These are phyloP conservation scores for Itoplectis maculator DNA, from an alignment of 2,888 invertebrate species.

Conservation along the genomic window DNA sequence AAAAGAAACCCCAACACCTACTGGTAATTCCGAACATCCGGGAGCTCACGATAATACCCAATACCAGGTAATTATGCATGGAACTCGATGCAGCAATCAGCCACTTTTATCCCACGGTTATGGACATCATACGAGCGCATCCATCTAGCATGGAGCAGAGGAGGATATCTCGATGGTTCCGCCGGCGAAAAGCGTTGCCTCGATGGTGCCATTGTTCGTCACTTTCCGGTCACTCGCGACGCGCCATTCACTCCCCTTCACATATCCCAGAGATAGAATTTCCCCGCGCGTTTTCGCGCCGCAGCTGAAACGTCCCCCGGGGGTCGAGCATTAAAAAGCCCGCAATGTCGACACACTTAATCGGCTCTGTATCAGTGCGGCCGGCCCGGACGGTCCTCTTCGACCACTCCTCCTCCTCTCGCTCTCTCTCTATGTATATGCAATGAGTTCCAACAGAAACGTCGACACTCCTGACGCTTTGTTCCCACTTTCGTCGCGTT, in stretches of 20 bases:
- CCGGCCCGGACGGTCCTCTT: slow-evolving; percentile 12
- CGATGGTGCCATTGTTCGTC: slow-evolving; percentile 32
- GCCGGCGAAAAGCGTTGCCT: slow-evolving; percentile 5
- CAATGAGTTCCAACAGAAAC: slow-evolving; percentile 42
- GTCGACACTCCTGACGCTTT: slow-evolving; percentile 32
- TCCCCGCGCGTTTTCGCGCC: not conserved
- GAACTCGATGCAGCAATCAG: not conserved
- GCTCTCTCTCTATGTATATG: not conserved
- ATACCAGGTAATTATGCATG: not conserved
- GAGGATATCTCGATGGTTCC: not conserved
- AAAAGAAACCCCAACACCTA: no score
- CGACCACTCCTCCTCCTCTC: slow-evolving; percentile 9
- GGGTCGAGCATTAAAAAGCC: slow-evolving; percentile 19
- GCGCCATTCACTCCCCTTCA: slow-evolving; percentile 2
- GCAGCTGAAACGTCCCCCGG: slow-evolving; percentile 6
- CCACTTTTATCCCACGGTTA: slow-evolving; percentile 19
- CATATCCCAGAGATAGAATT: not conserved
- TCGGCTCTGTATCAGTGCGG: slow-evolving; percentile 32
- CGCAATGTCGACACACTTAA: slow-evolving; percentile 47
- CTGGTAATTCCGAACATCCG: no score
- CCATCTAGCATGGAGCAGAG: not conserved
- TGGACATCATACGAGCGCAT: slow-evolving; percentile 3
- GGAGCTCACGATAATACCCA: no score
- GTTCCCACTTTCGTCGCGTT: slow-evolving; percentile 36
- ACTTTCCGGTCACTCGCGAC: slow-evolving; percentile 38